Evolutionary conservation across 2,113 vertebrate species (phyloP), one percentile per base, ranked within the genome.

Genomic region (Engystomops pustulosus): DNA sequence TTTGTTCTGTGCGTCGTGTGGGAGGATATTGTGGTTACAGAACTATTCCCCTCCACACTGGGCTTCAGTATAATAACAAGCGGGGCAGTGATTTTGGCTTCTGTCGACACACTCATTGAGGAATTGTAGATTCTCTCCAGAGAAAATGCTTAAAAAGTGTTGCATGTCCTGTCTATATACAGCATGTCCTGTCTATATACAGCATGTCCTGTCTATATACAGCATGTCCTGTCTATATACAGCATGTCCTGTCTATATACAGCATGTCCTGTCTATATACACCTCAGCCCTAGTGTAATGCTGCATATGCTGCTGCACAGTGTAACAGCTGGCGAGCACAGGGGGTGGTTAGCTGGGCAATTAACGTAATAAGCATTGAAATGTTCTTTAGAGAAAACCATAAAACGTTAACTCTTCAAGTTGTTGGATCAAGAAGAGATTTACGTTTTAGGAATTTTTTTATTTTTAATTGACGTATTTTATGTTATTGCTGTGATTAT

Each of bases 271-370:
- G 11, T 30, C 58, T 30, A 11, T 62, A 5, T 62, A 30, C 58
- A 30, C 8, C 58, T 11, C 5, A 10, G 3, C 58, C 58, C 12
- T 12, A 30, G 36, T 71, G 38, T n/a, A 55, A 23, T 55, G 17
- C 74, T 30, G 34, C 45, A 36, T n/a, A 55, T 55, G 49, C 45
- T 20, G 58, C 58, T 30, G 23, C 58, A 2, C 49, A 30, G 3
- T 69, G 30, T 3, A 69, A 51, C 62, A 80, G 79, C 60, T 80
- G 79, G 15, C n/a, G 69, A 45, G 62, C 62, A 80, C 79, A 69
- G 27, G 25, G 60, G 79, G 65, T 36, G 44, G 23, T 80, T 69
- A 51, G 62, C 17, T 62, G 15, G 32, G 76, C 53, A 41, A 44
- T 81, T 69, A 80, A 80, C 27, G 65, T 67, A 81, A 49, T 51